Base-by-base conservation (phyloP, 2,888 invertebrate genomes). In the Liodrosophila aerea region DNA sequence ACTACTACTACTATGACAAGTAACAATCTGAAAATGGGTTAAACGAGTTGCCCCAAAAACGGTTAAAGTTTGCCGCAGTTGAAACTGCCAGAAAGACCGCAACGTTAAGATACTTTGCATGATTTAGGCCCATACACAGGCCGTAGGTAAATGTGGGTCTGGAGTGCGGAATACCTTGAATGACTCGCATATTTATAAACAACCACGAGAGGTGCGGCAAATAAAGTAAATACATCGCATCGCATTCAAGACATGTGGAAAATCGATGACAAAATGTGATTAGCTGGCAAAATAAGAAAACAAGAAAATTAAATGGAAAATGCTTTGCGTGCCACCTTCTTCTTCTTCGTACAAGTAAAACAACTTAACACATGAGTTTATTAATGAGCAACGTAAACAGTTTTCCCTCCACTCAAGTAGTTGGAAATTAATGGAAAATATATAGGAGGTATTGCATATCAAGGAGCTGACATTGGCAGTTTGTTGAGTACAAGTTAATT, bases 41-140 rank as follows among this genome's bases (percentile, higher is more conserved):
- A 78, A 76, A 57, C 60, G 71, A 60, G 62, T 68, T 81, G 78
- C 81, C 77, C 81, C 66, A 76, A 81, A 81, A 80, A 77, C 65
- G 2, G 61, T 50, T 53, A 63, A 63, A 64, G 61, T 77, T 78
- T 78, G 75, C 74, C 77, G 81, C 77, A 80, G 70, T 75, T 52
- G 11, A 44, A 67, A 75, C 59, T 68, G 71, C 39, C 72, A 69
- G 66, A 46, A 52, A 45, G 41, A 49, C 73, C 73, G 76, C 76
- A 76, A 58, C 52, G 52, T 37, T n/a, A n/a, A 73, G 75, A 61
- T 56, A 64, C 36, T 73, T 81, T 81, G 76, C 81, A 80, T 80
- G 78, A 80, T 78, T 77, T 81, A 61, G 41, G 51, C 65, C 54
- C 71, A 77, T 73, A 57, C 53, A 44, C 39, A 41, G 4, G 1